Conservation (phyloP, 2,888 invertebrate genomes). For the Adelognathus sp. region DNA sequence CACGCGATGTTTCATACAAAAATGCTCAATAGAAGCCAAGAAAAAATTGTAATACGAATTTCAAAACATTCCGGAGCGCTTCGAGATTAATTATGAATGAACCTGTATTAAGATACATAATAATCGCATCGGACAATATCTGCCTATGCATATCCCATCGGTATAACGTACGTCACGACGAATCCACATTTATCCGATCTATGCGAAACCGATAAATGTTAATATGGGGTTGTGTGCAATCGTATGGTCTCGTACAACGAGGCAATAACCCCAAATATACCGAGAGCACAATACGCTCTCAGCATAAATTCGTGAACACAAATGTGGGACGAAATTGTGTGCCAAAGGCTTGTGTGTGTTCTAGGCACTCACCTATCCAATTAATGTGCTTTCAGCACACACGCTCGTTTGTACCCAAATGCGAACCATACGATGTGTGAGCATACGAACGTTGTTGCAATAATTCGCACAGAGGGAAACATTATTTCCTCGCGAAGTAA, state of each 20-base stretch:
- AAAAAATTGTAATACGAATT: too few species aligned
- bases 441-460: neutral
- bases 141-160: neutral
- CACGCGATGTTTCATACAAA: too few species aligned
- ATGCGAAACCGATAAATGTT: neutral
- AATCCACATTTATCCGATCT: neutral
- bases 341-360: neutral
- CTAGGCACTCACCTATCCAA: slow-evolving; percentile 3
- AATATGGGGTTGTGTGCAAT: neutral
- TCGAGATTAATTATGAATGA: too few species aligned
- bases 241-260: neutral
- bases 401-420: neutral
- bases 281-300: neutral
- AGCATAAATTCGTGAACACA: neutral
- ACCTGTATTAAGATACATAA: too few species aligned
- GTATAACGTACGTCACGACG: neutral
- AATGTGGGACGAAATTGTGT: neutral
- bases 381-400: slow-evolving; percentile 14
- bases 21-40: too few species aligned
- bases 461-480: neutral
- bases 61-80: too few species aligned
- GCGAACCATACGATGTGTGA: neutral
- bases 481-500: neutral
- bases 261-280: neutral
- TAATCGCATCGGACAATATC: too few species aligned